Evolutionary conservation across 2,113 vertebrate genomes (phyloP), one percentile per base, ranked within the genome.

Genomic region (Agapornis roseicollis): DNA sequence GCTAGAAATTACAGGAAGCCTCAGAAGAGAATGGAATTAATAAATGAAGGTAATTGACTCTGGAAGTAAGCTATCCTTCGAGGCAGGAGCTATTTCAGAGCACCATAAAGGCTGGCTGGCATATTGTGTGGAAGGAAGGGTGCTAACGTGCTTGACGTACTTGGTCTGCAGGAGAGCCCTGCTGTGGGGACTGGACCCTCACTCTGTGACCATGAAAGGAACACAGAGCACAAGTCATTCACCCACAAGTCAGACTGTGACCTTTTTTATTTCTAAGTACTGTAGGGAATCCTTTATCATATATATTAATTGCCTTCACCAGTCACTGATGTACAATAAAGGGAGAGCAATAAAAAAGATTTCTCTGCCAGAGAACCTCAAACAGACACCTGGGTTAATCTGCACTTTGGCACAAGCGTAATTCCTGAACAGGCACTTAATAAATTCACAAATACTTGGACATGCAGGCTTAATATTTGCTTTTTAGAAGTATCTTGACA

Each of bases 401-500:
- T 95, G 69, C 31, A 46, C 28, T 80, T 70, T 84, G 65, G 37
- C 50, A 58, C 9, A 49, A 84, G 42, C 27, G 7, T 46, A 73
- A 58, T 73, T 94, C n/a, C 33, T 90, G 42, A 80, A 42, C 49
- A 66, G 50, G n/a, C 31, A 73, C 77, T 73, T 92, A 41, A 83
- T 80, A 69, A 84, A 78, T 86, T 86, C 25, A 74, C 72, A 89
- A 89, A 78, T 80, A 89, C 56, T 31, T 68, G n/a, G 64, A 58
- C 18, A 24, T 35, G 9, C 24, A 49, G 46, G n/a, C 22, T 80
- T 70, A 80, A 56, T 80, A 33, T 49, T 86, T 94, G 50, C 22
- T 84, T 86, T 90, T 56, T 53, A 76, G 42, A 81, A 55, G 61
- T 39, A 41, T 39, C 50, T 61, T 74, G 44, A 58, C 22, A 90